Base-by-base conservation (phyloP, 2,797 vertebrate genomes). In the Picus viridis region DNA sequence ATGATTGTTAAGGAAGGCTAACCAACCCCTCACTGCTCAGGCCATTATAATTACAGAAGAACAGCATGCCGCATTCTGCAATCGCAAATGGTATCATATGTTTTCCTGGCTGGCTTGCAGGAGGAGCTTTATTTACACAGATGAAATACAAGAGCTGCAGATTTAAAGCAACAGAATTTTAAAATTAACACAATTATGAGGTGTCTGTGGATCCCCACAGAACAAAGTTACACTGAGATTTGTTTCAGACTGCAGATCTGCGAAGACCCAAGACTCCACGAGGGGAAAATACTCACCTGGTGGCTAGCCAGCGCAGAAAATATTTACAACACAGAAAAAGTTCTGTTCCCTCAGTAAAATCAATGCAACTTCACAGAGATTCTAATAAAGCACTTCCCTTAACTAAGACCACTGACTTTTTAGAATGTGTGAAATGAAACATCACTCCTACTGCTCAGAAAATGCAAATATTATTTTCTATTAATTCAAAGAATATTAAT, bases 41-140 rank as follows among this genome's bases (percentile, higher is more conserved):
- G 97, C 98, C 98, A 97, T 98, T 99, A 98, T 98, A 99, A 99
- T 99, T 99, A 99, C 98, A 98, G 98, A 98, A 98, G 98, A 99
- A 98, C 98, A 99, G 98, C 98, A 98, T 97, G 99, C 97, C 96
- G 89, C 98, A 98, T 98, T 98, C 98, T 98, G 98, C 97, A 98
- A 95, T 96, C 98, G 98, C 99, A 99, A 99, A 99, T 98, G 98
- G 98, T 98, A 98, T 99, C 99, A 98, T 99, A 99, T 98, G 98
- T 98, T 99, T 98, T 98, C 98, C 98, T 98, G 98, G 99, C 98
- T 98, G 98, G 97, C 98, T 96, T 98, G 97, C 97, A 98, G 98
- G 98, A 98, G 94, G 89, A 92, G 86, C 83, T 95, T 90, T 94
- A 91, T 57, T 96, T 94, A 94, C 94, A 76, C 26, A 63, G 84